Evolutionary conservation across 2,888 invertebrate species (phyloP).

Genomic region (Teinopalpus imperialis): DNA sequence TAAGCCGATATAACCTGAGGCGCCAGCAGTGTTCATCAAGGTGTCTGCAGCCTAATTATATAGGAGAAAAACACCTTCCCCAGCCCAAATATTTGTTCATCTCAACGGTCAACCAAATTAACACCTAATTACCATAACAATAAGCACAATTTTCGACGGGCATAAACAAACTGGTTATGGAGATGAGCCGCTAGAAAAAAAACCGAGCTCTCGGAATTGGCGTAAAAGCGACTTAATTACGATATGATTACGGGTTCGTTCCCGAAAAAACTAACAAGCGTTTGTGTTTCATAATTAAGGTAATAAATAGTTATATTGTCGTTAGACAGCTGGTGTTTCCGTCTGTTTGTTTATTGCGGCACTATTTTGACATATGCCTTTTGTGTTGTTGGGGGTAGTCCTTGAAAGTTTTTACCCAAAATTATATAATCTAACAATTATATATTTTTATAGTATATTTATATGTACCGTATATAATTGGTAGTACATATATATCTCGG

Average conservation of each 20-base stretch:
- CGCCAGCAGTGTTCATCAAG: conserved; percentile 71
- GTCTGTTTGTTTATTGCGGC: conserved; percentile 61
- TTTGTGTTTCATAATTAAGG: conserved; percentile 63
- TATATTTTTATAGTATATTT: too few relatives aligned
- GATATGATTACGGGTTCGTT: conserved; percentile 75
- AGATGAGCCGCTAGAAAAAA: conserved; percentile 40
- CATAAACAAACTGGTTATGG: conserved; percentile 38
- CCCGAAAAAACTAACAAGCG: conserved; percentile 73
- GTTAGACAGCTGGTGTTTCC: conserved; percentile 66
- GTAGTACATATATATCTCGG: too few relatives aligned
- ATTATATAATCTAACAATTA: too few relatives aligned
- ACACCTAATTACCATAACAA: conserved; percentile 31
- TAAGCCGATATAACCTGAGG: conserved; percentile 50
- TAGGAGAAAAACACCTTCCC: conserved; percentile 62
- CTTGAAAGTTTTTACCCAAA: too few relatives aligned
- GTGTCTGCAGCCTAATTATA: conserved; percentile 78
- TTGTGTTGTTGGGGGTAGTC: conserved; percentile 12
- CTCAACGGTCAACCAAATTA: conserved; percentile 32
- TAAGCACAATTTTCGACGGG: conserved; percentile 39
- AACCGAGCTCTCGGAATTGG: conserved; percentile 58
- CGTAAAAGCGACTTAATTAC: conserved; percentile 79
- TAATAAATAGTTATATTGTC: conserved; percentile 77
- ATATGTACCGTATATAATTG: too few relatives aligned
- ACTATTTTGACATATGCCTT: conserved; percentile 57
- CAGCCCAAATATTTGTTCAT: conserved; percentile 66